Evolutionary conservation across 92 coral and sea anemone species (phyloP).

Genomic region (Scolanthus callimorphus): DNA sequence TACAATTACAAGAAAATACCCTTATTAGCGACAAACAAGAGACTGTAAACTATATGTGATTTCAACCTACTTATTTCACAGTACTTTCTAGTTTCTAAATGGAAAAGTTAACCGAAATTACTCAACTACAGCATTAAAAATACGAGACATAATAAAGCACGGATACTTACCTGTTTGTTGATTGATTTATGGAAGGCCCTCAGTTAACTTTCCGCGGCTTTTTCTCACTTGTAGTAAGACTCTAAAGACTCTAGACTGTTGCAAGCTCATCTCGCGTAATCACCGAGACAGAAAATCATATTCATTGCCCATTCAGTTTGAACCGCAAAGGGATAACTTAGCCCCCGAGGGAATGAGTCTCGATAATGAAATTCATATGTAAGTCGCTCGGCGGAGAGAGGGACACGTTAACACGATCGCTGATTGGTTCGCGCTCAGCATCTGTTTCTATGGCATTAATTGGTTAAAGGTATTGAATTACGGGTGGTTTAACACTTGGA

Average conservation of each 20-base stretch:
- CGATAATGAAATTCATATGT: constrained; percentile 4
- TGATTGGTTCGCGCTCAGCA: constrained; percentile 20
- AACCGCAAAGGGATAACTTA: background rate
- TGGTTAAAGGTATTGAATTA: background rate
- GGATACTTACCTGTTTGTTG: too few species aligned
- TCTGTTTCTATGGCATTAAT: constrained; percentile 8
- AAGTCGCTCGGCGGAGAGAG: constrained; percentile 13
- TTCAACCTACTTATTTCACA: too few species aligned
- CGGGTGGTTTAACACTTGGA: too few species aligned
- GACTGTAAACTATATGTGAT: too few species aligned
- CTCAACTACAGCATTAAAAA: too few species aligned
- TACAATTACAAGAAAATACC: too few species aligned
- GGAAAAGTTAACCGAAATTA: background rate
- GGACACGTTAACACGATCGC: constrained; percentile 14
- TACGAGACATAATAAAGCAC: background rate
- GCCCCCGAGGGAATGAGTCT: background rate
- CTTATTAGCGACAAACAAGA: too few species aligned
- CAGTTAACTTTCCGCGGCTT: too few species aligned
- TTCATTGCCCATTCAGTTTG: background rate
- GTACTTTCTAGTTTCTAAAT: too few species aligned
- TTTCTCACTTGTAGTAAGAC: too few species aligned
- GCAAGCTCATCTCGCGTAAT: background rate
- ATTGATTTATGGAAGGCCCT: too few species aligned
- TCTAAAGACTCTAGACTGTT: too few species aligned
- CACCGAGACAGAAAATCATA: background rate